These are phyloP conservation scores for Nipponia nippon DNA, from an alignment of 2,113 vertebrate species.

Conservation along the genomic window DNA sequence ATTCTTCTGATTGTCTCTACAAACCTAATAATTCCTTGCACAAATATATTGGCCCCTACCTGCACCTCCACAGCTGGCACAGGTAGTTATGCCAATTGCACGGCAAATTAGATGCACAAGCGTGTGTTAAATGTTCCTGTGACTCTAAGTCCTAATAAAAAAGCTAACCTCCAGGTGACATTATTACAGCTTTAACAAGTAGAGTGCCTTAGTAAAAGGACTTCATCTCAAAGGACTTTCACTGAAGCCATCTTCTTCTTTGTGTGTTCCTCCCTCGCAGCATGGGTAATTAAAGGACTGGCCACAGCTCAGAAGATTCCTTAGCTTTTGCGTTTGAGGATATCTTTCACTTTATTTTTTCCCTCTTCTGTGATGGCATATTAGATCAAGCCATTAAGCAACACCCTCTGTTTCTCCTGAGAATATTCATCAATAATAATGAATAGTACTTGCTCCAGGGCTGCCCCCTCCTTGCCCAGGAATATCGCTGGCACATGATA, in stretches of 20 bases:
- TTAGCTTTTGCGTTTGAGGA: background rate
- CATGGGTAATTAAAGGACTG: conserved; percentile 42
- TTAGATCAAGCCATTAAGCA: conserved; percentile 61
- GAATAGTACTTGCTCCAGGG: conserved; percentile 12
- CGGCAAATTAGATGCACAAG: background rate
- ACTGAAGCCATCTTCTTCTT: conserved; percentile 21
- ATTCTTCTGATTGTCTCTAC: background rate
- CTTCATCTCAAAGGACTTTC: conserved; percentile 32
- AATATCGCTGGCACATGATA: background rate
- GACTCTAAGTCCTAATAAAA: background rate
- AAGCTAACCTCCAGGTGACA: conserved; percentile 2
- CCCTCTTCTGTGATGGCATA: conserved; percentile 2
- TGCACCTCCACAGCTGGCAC: background rate
- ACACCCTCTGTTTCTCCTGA: conserved; percentile 43
- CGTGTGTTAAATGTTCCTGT: background rate
- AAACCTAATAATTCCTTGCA: background rate
- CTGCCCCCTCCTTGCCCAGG: conserved; percentile 29
- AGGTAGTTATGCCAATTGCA: background rate
- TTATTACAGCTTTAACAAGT: conserved; percentile 2
- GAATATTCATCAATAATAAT: conserved; percentile 58
- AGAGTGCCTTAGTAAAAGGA: background rate
- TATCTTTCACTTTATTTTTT: background rate
- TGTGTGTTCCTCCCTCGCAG: conserved; percentile 15
- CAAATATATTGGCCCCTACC: background rate
- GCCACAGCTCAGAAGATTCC: conserved; percentile 23